Evolutionary conservation across 2,888 invertebrate genomes (phyloP).

Genomic region (Phymatocera aterrima): DNA sequence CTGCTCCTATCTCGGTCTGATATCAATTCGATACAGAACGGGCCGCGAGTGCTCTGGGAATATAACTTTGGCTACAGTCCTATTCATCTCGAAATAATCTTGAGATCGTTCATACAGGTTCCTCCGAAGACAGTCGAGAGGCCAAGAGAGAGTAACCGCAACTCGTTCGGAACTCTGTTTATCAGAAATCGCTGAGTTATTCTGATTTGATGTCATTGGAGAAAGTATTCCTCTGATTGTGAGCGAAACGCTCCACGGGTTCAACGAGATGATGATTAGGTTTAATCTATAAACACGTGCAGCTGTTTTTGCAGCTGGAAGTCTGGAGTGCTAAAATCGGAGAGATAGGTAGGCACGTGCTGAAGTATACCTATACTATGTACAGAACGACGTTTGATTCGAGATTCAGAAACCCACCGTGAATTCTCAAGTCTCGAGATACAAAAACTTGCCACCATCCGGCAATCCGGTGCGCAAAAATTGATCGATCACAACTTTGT

Average conservation of each 20-base stretch:
- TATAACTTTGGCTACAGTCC: constrained; percentile 16
- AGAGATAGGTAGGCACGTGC: not conserved
- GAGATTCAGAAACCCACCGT: constrained; percentile 21
- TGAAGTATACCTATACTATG: not conserved
- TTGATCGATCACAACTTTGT: constrained; percentile 57
- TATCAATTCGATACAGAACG: constrained; percentile 60
- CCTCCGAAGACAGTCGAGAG: not conserved
- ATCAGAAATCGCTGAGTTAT: not conserved
- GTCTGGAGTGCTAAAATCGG: not conserved
- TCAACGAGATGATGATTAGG: not conserved
- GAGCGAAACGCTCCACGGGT: not conserved
- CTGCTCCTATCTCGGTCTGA: constrained; percentile 59
- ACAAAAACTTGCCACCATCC: constrained; percentile 21
- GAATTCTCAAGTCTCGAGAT: constrained; percentile 39
- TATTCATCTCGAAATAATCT: constrained; percentile 32
- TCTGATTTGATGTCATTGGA: not conserved
- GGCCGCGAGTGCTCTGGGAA: constrained; percentile 1
- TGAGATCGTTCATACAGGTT: not conserved
- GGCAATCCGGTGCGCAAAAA: constrained; percentile 47
- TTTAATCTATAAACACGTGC: constrained; percentile 1
- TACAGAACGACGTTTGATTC: not conserved
- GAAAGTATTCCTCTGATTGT: not conserved
- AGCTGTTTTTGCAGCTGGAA: constrained; percentile 33
- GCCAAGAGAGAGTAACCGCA: not conserved
- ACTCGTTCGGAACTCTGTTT: not conserved